A percentile compares a stretch with the other conserved stretches of the same genome.
Conservation (phyloP, 2,797 vertebrate genomes). For the Muscicapa striata region DNA sequence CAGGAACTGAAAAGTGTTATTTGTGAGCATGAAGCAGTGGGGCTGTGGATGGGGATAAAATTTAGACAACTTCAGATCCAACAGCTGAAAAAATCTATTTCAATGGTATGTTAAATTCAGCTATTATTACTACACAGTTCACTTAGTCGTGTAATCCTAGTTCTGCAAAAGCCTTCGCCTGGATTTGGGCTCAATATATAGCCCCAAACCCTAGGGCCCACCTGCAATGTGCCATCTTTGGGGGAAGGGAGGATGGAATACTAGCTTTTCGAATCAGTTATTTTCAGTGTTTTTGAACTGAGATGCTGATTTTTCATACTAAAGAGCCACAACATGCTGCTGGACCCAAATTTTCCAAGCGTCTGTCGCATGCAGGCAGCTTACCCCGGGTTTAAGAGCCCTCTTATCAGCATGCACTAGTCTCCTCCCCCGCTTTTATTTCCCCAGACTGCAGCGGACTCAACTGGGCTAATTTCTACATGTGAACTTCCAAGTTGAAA, state of each 20-base stretch:
- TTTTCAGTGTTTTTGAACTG: background rate
- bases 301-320: background rate
- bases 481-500: background rate
- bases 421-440: background rate
- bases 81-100: background rate
- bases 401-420: background rate
- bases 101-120: background rate
- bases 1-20: background rate
- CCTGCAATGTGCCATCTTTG: fast-evolving
- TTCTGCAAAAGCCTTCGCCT: background rate
- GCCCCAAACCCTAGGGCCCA: background rate
- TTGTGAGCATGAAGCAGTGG: background rate
- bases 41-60: background rate
- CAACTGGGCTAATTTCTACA: background rate
- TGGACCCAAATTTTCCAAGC: background rate
- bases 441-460: background rate
- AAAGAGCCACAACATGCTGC: fast-evolving
- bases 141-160: background rate
- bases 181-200: background rate
- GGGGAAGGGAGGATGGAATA: fast-evolving
- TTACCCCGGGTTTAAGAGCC: background rate
- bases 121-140: background rate
- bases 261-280: background rate
- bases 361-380: background rate
- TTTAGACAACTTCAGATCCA: background rate